Base-by-base conservation (phyloP, 2,797 vertebrate genomes). In the Lophura swinhoii region DNA sequence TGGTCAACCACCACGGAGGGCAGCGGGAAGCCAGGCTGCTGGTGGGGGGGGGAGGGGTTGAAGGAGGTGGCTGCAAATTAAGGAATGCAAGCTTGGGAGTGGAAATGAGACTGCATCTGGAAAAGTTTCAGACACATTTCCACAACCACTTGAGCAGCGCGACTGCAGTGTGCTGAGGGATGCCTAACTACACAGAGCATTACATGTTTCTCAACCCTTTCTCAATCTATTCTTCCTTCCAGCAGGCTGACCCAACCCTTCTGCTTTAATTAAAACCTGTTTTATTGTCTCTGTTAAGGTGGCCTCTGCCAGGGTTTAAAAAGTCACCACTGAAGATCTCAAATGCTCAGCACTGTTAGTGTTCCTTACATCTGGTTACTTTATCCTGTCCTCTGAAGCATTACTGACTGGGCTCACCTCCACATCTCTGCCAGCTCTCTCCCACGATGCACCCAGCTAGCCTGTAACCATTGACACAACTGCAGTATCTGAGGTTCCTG, bases 231-330 rank as follows among this genome's bases (percentile, higher is more conserved):
- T 59, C 67, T 59, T 74, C 87, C 83, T 60, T 71, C 37, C 64
- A 72, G 48, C 60, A 51, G 41, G 60, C 63, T 74, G 83, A 87
- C 56, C 55, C 1, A 1, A 26, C 60, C 22, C 53, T 56, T 67
- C 71, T 73, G 67, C 80, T 37, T 55, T 72, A 59, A 94, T 78
- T 87, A 86, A 94, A 94, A 82, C 86, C 79, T 96, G 63, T 96
- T 85, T 91, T 95, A 15, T 95, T 94, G 95, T 96, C 93, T 96
- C 88, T 92, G 70, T 96, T 75, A 96, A 96, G 96, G 96, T 94
- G 95, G 91, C 96, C 82, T 93, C 93, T 92, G 92, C 94, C 94
- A 96, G 92, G 95, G 96, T 83, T 67, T 96, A 96, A 95, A 87
- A 86, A 95, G 84, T 48, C 59, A 4, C 82, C 82, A 75, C 59